These are phyloP conservation scores for Echeneis naucrates DNA, from an alignment of 2,797 vertebrate genomes.

Conservation along the genomic window DNA sequence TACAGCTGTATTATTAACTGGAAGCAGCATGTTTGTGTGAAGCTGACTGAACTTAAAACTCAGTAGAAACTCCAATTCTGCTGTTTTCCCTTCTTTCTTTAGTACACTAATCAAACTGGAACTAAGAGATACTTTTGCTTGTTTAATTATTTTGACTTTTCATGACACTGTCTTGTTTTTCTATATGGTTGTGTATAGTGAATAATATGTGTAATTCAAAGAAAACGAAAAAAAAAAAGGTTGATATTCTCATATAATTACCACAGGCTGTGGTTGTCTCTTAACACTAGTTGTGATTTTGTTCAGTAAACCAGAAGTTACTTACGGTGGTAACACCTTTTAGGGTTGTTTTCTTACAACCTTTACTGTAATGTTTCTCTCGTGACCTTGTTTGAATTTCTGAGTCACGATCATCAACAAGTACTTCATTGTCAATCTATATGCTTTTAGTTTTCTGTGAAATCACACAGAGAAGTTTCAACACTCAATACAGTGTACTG, in stretches of 20 bases:
- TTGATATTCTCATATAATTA: not conserved
- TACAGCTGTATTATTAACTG: not conserved
- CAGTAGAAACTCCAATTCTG: not conserved
- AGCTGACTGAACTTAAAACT: not conserved
- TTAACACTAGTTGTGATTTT: not conserved
- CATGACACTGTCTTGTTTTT: not conserved
- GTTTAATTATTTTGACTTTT: too few relatives aligned
- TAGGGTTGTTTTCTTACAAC: too few relatives aligned
- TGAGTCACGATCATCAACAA: not conserved
- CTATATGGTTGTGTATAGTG: not conserved
- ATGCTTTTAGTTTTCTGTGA: not conserved
- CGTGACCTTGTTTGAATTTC: not conserved
- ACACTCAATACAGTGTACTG: slow-evolving; percentile 1
- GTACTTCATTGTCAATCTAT: not conserved
- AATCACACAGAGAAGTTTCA: not conserved
- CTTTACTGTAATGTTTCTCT: not conserved
- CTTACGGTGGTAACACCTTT: not conserved
- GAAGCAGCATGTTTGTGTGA: not conserved
- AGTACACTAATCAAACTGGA: too few relatives aligned
- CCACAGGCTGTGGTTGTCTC: not conserved
- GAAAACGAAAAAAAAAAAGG: not conserved
- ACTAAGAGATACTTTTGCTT: too few relatives aligned
- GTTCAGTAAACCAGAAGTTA: not conserved
- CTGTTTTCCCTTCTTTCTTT: not conserved
- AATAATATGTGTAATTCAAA: not conserved